These are phyloP conservation scores for Pterostichus niger DNA, from an alignment of 2,888 invertebrate species.

Conservation along the genomic window DNA sequence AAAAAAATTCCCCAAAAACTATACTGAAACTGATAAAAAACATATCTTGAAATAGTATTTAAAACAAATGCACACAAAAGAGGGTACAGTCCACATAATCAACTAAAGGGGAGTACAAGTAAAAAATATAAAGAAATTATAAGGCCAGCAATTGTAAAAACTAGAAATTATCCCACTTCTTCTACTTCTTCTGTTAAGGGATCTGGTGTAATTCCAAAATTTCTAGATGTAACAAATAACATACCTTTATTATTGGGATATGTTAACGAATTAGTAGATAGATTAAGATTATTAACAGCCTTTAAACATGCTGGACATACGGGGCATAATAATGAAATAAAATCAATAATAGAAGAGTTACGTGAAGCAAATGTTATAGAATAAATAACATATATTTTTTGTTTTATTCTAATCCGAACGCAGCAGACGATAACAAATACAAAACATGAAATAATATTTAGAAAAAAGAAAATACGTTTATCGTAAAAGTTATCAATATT, in stretches of 20 bases:
- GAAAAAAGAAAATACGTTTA: too few species aligned
- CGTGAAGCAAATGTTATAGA: neutral
- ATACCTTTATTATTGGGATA: slow-evolving; percentile 63
- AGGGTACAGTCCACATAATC: slow-evolving; percentile 44
- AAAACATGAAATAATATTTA: too few species aligned
- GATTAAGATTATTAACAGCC: slow-evolving; percentile 55
- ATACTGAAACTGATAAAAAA: slow-evolving; percentile 52
- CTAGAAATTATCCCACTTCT: too few species aligned
- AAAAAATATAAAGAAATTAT: slow-evolving; percentile 62
- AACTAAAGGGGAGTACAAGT: slow-evolving; percentile 41
- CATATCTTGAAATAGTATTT: slow-evolving; percentile 63
- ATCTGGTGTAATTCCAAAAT: neutral
- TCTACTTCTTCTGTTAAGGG: neutral
- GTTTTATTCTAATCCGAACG: too few species aligned
- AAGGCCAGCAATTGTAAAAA: slow-evolving; percentile 8
- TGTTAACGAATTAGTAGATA: slow-evolving; percentile 60
- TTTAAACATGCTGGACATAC: slow-evolving; percentile 63
- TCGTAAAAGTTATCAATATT: too few species aligned
- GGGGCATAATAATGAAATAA: slow-evolving; percentile 62
- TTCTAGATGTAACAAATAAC: neutral
- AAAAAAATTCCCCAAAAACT: slow-evolving; percentile 60
- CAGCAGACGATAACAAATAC: too few species aligned
- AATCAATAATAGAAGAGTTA: slow-evolving; percentile 53
- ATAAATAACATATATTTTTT: too few species aligned
- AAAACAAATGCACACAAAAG: slow-evolving; percentile 51